These are phyloP conservation scores for Glyphotaelius pellucidus DNA, from an alignment of 2,888 invertebrate species.

Conservation along the genomic window DNA sequence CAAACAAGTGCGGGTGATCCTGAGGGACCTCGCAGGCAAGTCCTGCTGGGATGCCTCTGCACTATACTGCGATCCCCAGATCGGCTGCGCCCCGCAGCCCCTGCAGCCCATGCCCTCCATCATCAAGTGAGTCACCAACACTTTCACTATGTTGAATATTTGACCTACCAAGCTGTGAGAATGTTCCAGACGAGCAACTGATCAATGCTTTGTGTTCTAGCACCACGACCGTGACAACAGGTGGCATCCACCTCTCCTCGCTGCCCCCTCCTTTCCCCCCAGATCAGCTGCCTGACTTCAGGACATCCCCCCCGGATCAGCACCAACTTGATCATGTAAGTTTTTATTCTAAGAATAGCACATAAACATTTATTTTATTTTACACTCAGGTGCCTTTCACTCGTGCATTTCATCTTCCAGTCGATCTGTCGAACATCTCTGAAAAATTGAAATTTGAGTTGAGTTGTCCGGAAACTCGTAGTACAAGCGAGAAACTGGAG, in stretches of 20 bases:
- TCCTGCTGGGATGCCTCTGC: conserved; percentile 98
- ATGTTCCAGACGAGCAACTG: not conserved
- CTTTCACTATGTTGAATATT: not conserved
- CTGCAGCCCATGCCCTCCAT: conserved; percentile 69
- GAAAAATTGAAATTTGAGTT: too few species aligned
- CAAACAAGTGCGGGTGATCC: conserved; percentile 89
- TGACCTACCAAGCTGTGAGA: not conserved
- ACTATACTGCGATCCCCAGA: conserved; percentile 86
- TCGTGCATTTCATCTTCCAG: too few species aligned
- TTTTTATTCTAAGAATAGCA: conserved; percentile 59
- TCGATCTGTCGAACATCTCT: too few species aligned
- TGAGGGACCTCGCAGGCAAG: conserved; percentile 95
- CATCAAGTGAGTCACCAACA: conserved; percentile 56
- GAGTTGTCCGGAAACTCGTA: too few species aligned
- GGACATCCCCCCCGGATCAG: conserved; percentile 89
- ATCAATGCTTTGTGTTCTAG: conserved; percentile 14
- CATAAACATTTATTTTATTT: too few species aligned
- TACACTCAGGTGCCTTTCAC: too few species aligned
- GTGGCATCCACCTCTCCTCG: conserved; percentile 76
- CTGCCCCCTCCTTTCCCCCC: conserved; percentile 82
- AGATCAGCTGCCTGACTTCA: conserved; percentile 87
- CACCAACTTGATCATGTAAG: conserved; percentile 95
- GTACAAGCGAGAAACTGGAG: too few species aligned
- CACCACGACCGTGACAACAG: conserved; percentile 68
- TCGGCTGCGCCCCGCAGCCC: conserved; percentile 69